Percentiles rank a stretch among this genome's conserved stretches.
Evolutionary conservation across 2,888 invertebrate species (phyloP).

Genomic region (Drosophila algonquin): DNA sequence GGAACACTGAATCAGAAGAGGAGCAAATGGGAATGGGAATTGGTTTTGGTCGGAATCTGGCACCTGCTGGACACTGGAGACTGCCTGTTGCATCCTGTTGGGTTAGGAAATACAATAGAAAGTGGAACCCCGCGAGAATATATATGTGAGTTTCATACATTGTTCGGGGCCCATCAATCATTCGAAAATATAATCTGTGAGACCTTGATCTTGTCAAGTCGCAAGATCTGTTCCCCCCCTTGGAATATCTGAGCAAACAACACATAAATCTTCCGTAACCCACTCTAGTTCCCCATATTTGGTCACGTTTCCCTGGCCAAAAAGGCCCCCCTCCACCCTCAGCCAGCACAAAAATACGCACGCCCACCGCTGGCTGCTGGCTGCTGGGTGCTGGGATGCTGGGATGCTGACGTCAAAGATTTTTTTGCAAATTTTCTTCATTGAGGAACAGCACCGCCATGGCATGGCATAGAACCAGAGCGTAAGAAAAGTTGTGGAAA

Average conservation of each 20-base stretch:
- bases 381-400: too few relatives aligned
- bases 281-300: slow-evolving; percentile 62
- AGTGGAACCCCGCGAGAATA: not conserved
- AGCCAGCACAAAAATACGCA: not conserved
- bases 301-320: slow-evolving; percentile 68
- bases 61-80: slow-evolving; percentile 37
- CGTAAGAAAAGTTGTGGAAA: slow-evolving; percentile 16
- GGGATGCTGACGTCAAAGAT: not conserved
- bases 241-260: slow-evolving; percentile 6
- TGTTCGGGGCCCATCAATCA: not conserved
- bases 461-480: not conserved
- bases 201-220: not conserved
- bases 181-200: not conserved
- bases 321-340: not conserved
- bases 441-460: not conserved
- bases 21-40: slow-evolving; percentile 6
- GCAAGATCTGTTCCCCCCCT: slow-evolving; percentile 21
- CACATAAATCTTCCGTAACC: slow-evolving; percentile 28
- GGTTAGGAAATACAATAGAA: not conserved
- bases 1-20: slow-evolving; percentile 25
- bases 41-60: not conserved
- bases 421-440: not conserved
- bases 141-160: too few relatives aligned
- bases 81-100: slow-evolving; percentile 40
- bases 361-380: not conserved